phyloP scores from a whole-genome alignment of 2,113 vertebrate species.

The Muntiacus reevesi region DNA sequence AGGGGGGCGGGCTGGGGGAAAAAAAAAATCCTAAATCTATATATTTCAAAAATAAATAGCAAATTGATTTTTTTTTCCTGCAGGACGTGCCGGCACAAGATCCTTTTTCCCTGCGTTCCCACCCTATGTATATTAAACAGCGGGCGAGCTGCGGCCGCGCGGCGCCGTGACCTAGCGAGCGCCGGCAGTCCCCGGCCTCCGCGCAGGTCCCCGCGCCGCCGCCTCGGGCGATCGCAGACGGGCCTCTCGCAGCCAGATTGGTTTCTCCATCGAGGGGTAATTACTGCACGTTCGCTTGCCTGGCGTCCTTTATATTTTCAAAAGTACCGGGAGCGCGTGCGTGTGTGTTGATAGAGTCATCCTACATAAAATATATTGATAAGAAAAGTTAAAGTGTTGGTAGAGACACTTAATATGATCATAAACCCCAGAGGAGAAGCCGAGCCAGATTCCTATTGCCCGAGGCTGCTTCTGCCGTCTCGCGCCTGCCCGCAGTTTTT shows the following conservation, averaged over 20 bases:
- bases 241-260: conserved; percentile 68
- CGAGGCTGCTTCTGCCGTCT: background rate
- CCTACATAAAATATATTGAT: background rate
- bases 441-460: background rate
- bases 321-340: background rate
- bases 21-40: conserved; percentile 63
- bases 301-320: background rate
- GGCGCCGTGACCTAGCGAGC: conserved; percentile 69
- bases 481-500: background rate
- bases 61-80: conserved; percentile 79
- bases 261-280: conserved; percentile 68
- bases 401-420: background rate
- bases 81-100: conserved; percentile 65
- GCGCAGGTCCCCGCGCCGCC: background rate
- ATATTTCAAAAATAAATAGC: conserved; percentile 73
- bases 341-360: background rate
- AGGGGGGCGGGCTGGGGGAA: background rate
- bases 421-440: background rate
- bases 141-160: conserved; percentile 62
- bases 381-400: background rate
- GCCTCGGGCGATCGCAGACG: conserved; percentile 54
- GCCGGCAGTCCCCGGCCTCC: background rate
- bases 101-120: conserved; percentile 77
- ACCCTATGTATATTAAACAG: conserved; percentile 87
- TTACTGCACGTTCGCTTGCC: conserved; percentile 58